phyloP scores from a whole-genome alignment of 92 coral and sea anemone genomes.

The Epizoanthus fatuus region DNA sequence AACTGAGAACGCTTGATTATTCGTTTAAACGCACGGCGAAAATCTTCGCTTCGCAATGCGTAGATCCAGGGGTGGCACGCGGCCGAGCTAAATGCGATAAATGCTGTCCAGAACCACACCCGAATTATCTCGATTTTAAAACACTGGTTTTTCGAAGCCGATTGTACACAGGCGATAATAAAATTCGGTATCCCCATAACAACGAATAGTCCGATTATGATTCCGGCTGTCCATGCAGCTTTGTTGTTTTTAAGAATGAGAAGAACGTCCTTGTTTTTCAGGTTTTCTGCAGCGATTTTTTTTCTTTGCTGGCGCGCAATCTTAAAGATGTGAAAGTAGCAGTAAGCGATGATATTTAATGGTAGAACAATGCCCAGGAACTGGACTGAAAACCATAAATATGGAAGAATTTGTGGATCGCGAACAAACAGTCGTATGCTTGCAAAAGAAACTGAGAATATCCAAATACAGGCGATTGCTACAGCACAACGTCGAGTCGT shows the following conservation, averaged over 20 bases:
- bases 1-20: slow-evolving; percentile 14
- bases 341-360: slow-evolving; percentile 51
- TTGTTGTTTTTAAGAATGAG: slow-evolving; percentile 45
- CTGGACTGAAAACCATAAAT: slow-evolving; percentile 56
- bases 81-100: slow-evolving; percentile 50
- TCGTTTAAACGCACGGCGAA: slow-evolving; percentile 47
- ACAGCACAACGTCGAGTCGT: slow-evolving; percentile 30
- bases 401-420: slow-evolving; percentile 51
- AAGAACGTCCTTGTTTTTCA: neutral
- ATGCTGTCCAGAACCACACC: slow-evolving; percentile 64
- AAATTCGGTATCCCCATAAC: slow-evolving; percentile 58
- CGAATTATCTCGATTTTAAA: slow-evolving; percentile 31
- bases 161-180: slow-evolving; percentile 47
- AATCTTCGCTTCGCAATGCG: slow-evolving; percentile 52
- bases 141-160: slow-evolving; percentile 29
- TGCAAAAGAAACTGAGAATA: slow-evolving; percentile 56
- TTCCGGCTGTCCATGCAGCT: slow-evolving; percentile 58
- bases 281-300: slow-evolving; percentile 47
- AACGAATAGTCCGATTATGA: slow-evolving; percentile 50
- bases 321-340: slow-evolving; percentile 62
- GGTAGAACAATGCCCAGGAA: slow-evolving; percentile 60
- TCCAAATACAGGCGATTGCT: slow-evolving; percentile 53
- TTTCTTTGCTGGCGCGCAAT: slow-evolving; percentile 47
- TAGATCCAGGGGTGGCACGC: slow-evolving; percentile 67
- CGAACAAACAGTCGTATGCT: slow-evolving; percentile 45